These are phyloP conservation scores for Ormyrus nitidulus DNA, from an alignment of 2,888 invertebrate species.

Conservation along the genomic window DNA sequence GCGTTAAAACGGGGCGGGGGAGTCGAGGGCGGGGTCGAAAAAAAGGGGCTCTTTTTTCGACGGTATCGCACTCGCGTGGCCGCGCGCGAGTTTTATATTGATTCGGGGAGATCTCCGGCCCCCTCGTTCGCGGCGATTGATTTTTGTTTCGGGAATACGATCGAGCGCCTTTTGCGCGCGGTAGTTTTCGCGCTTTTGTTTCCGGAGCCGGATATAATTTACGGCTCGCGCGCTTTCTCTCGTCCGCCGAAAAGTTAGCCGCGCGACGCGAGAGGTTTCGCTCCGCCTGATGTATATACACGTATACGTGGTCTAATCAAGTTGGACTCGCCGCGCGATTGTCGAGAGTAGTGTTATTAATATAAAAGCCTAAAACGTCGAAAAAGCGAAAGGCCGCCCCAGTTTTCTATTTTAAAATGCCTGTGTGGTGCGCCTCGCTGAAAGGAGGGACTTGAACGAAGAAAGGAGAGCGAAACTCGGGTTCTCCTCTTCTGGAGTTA, in stretches of 20 bases:
- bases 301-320: too few relatives aligned
- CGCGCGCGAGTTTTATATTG: conserved; percentile 4
- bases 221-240: too few relatives aligned
- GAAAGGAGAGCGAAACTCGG: conserved; percentile 46
- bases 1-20: background rate
- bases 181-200: too few relatives aligned
- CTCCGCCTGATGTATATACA: too few relatives aligned
- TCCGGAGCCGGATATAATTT: too few relatives aligned
- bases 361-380: too few relatives aligned
- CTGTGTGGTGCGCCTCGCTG: conserved; percentile 40
- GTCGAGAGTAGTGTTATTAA: too few relatives aligned
- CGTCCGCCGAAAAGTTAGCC: too few relatives aligned
- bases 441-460: conserved; percentile 61
- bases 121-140: background rate
- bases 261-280: too few relatives aligned
- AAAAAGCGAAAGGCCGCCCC: conserved; percentile 60
- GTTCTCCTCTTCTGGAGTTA: conserved; percentile 62
- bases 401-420: conserved; percentile 69
- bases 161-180: too few relatives aligned
- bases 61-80: background rate
- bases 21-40: conserved; percentile 56
- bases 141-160: background rate
- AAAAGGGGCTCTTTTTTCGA: conserved; percentile 40
- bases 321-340: conserved; percentile 42
- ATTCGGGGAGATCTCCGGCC: background rate